A percentile compares a stretch with the other conserved stretches of the same genome.
phyloP scores from a whole-genome alignment of 2,113 vertebrate species.

The Mionectes macconnelli region DNA sequence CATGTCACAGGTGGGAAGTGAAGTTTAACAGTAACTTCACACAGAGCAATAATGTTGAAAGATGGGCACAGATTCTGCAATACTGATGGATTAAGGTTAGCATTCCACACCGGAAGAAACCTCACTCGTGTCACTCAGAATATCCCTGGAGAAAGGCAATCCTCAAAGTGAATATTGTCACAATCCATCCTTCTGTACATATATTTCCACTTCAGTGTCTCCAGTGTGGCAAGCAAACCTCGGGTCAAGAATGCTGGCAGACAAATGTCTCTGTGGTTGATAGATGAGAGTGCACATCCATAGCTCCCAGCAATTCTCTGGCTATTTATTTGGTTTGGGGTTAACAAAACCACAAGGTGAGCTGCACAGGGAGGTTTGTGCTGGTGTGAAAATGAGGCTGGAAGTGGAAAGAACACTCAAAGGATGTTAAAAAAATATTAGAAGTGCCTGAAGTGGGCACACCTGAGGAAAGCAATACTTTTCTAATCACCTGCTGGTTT shows the following conservation, averaged over 20 bases:
- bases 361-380: neutral
- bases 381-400: neutral
- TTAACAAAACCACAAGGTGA: neutral
- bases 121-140: neutral
- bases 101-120: neutral
- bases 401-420: neutral
- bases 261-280: neutral
- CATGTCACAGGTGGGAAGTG: neutral
- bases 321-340: neutral
- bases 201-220: neutral
- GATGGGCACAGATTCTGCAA: neutral
- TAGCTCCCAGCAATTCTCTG: neutral
- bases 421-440: neutral
- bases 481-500: neutral
- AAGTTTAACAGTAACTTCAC: neutral
- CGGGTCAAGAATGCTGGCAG: neutral
- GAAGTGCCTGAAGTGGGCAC: neutral
- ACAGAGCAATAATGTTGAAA: neutral
- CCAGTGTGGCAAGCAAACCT: neutral
- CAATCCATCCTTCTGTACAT: neutral
- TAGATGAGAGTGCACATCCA: neutral
- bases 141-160: neutral
- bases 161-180: neutral
- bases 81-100: neutral
- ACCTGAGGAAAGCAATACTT: constrained; percentile 2